Percentiles rank a stretch among this genome's conserved stretches.
Evolutionary conservation across 2,797 vertebrate species (phyloP).

Genomic region (Pangasius djambal): DNA sequence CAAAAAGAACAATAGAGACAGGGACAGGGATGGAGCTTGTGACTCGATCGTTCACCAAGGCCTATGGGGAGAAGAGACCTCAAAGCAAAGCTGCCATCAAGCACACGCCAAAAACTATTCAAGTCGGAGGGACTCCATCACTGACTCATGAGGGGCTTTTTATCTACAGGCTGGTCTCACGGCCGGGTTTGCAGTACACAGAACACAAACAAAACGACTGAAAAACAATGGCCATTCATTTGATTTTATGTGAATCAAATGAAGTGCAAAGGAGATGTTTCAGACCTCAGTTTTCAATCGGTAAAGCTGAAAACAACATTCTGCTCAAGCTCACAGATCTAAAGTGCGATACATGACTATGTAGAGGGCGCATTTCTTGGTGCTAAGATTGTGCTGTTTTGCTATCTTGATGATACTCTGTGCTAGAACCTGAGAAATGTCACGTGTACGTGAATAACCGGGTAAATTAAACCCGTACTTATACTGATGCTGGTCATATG

Average conservation of each 20-base stretch:
- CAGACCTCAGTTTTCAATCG: background rate
- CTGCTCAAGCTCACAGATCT: background rate
- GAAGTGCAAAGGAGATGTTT: background rate
- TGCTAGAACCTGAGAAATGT: background rate
- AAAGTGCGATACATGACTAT: no score
- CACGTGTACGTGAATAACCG: background rate
- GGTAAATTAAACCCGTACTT: no score
- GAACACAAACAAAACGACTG: background rate
- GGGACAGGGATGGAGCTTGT: conserved; percentile 20
- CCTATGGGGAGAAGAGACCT: conserved; percentile 5
- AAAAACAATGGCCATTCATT: background rate
- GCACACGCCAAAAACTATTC: conserved; percentile 12
- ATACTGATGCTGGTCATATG: background rate
- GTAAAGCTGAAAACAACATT: background rate
- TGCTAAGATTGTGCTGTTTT: background rate
- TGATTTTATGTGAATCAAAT: background rate
- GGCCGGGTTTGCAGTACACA: background rate
- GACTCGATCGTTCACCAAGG: conserved; percentile 21
- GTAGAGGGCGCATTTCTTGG: background rate
- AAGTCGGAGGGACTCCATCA: background rate
- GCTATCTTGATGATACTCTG: background rate
- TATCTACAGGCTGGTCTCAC: background rate
- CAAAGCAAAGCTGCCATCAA: conserved; percentile 22
- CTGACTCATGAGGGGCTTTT: background rate
- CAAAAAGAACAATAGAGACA: background rate